Evolutionary conservation across 1,140 invertebrate species (phyloP), one percentile per base, ranked within the genome.

Genomic region (Drosophila quadrilineata): DNA sequence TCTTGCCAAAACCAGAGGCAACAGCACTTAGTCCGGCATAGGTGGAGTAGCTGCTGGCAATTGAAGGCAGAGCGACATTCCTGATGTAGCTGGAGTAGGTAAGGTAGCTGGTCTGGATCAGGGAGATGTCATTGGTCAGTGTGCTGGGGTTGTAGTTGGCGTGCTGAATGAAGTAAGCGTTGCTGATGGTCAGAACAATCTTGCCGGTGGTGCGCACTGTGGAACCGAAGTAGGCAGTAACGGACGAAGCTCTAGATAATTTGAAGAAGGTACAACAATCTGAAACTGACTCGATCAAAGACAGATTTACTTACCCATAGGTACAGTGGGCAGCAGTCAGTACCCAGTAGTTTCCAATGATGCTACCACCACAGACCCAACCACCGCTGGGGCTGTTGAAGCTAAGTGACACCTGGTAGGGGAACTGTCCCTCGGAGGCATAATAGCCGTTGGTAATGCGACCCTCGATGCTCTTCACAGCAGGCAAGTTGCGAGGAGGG

Each of bases 361-460:
- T 64, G 3, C 90, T 91, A 6, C 92, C 92, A 58, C 91, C 92
- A 68, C 92, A 93, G 69, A 2, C n/a, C n/a, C n/a, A n/a, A n/a
- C n/a, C n/a, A n/a, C n/a, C n/a, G n/a, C n/a, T n/a, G n/a, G n/a
- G n/a, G n/a, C n/a, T n/a, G n/a, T n/a, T n/a, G n/a, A n/a, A n/a
- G n/a, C n/a, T n/a, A n/a, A n/a, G n/a, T n/a, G n/a, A n/a, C n/a
- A n/a, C n/a, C n/a, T n/a, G n/a, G n/a, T n/a, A n/a, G n/a, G n/a
- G n/a, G n/a, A n/a, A n/a, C n/a, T n/a, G n/a, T n/a, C n/a, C n/a
- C n/a, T n/a, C n/a, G n/a, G n/a, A n/a, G n/a, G n/a, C n/a, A n/a
- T n/a, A 28, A 28, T 3, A 3, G 9, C 9, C 9, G 4, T 28
- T 9, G 26, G 4, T 28, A 28, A 28, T 8, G 6, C 5, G 2